A percentile compares a stretch with the other conserved stretches of the same genome.
Evolutionary conservation across 2,113 vertebrate genomes (phyloP).

Genomic region (Oceanites oceanicus): DNA sequence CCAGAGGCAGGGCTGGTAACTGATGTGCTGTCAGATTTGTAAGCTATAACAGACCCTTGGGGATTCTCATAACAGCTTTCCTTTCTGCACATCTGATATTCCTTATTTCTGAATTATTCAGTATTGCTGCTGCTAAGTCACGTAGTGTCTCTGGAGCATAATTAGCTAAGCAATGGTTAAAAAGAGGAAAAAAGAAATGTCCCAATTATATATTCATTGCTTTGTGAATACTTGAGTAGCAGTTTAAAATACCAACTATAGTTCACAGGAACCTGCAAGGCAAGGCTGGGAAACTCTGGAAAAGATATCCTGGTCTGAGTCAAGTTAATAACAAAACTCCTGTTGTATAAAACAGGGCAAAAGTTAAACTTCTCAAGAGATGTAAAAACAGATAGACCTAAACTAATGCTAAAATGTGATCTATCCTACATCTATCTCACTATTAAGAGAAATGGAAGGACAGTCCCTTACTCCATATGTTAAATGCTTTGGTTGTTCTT

Average conservation of each 20-base stretch:
- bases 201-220: background rate
- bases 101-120: constrained; percentile 22
- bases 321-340: background rate
- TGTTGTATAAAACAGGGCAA: background rate
- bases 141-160: background rate
- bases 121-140: background rate
- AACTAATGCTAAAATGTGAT: background rate
- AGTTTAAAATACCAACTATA: background rate
- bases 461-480: background rate
- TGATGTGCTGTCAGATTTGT: background rate
- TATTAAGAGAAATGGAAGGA: background rate
- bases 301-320: background rate
- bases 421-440: background rate
- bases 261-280: background rate
- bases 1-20: background rate
- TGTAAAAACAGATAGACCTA: background rate
- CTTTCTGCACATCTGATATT: background rate
- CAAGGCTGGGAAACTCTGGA: background rate
- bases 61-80: background rate
- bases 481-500: background rate
- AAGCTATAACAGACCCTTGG: background rate
- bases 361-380: background rate
- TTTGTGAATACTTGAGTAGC: background rate
- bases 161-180: constrained; percentile 18
- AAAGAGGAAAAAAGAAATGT: background rate